Base-by-base conservation (phyloP, 2,888 invertebrate species). In the Tachina grossa region DNA sequence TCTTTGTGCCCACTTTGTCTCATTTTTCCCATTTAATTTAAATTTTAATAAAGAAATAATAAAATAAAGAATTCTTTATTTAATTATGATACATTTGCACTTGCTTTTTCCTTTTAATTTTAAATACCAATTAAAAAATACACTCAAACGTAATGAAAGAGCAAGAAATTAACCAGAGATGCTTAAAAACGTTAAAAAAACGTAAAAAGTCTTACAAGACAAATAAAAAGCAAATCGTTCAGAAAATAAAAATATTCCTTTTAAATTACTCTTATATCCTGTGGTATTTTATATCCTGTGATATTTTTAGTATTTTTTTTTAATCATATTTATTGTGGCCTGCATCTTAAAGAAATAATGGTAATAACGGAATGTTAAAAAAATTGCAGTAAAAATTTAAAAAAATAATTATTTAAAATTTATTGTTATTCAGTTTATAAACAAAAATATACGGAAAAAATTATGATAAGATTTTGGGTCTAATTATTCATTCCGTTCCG, bases 41-140 rank as follows among this genome's bases (percentile, higher is more conserved):
- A 49, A 47, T 47, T 14, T 31, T 6, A 31, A 31, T 31, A 16
- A 16, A 61, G n/a, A n/a, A n/a, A n/a, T n/a, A n/a, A n/a, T n/a
- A n/a, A n/a, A n/a, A n/a, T n/a, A n/a, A 16, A 65, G 10, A 31
- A 47, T n/a, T 65, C 14, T 43, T 22, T 6, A 2, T 31, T 61
- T 59, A 59, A 61, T 61, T 11, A 19, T 19, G 16, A 14, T 13
- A 39, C 14, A 14, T 39, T 41, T 49, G 14, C 31, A 1, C 11
- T 16, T 11, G 39, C 5, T 10, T n/a, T 65, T 53, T 65, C 43
- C 63, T 53, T 63, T n/a, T n/a, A 63, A 31, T n/a, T n/a, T 63
- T 8, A 53, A 65, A 63, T 75, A 45, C 51, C 63, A 75, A 75
- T 75, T 75, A 45, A 75, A n/a, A 65, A 63, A 65, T 75, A 53